Evolutionary conservation across 2,797 vertebrate genomes (phyloP).

Genomic region (Rhinichthys osculus): DNA sequence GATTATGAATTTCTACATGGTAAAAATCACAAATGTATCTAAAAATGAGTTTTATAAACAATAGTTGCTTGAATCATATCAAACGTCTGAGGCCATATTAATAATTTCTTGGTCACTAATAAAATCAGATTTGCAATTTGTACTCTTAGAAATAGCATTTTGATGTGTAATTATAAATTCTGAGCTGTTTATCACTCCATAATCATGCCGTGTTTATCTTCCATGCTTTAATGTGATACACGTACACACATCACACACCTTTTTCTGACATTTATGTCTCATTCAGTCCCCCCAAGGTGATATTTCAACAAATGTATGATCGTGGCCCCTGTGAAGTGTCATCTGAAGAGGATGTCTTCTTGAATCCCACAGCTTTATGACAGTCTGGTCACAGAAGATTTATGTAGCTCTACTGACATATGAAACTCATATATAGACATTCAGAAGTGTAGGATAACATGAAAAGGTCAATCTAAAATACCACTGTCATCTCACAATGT

Average conservation of each 20-base stretch:
- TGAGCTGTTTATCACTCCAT: not conserved
- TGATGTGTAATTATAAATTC: not conserved
- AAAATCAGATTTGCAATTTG: not conserved
- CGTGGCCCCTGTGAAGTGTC: conserved; percentile 32
- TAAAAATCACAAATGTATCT: not conserved
- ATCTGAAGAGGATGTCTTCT: conserved; percentile 17
- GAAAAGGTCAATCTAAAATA: conserved; percentile 26
- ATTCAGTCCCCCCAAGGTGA: conserved; percentile 40
- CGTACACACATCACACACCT: conserved; percentile 4
- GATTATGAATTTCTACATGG: not conserved
- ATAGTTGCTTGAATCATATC: too few relatives aligned
- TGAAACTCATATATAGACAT: conserved; percentile 32
- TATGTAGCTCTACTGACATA: conserved; percentile 17
- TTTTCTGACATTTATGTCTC: conserved; percentile 44
- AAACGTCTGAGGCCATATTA: not conserved
- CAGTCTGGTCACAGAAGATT: conserved; percentile 19
- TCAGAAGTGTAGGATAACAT: not conserved
- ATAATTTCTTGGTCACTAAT: not conserved
- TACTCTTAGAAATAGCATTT: not conserved
- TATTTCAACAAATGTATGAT: conserved; percentile 34
- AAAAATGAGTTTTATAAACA: not conserved
- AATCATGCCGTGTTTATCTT: not conserved
- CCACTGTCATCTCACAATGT: conserved; percentile 5
- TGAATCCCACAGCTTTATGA: conserved; percentile 22
- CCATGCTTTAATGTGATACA: not conserved